These are phyloP conservation scores for Tyrophagus putrescentiae DNA, from an alignment of 1,140 invertebrate species.

Conservation along the genomic window DNA sequence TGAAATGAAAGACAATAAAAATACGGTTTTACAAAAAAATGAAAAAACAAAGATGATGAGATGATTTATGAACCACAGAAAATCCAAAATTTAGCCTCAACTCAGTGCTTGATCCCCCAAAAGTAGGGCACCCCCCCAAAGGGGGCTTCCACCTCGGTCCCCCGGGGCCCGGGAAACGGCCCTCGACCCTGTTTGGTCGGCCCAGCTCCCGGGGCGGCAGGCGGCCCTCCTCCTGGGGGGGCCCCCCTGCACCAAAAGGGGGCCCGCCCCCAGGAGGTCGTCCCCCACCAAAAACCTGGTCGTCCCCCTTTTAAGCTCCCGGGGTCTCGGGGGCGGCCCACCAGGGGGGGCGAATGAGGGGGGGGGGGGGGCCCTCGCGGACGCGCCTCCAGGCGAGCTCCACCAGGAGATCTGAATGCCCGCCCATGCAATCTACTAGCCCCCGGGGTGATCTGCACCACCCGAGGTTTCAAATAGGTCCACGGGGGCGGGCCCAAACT, in stretches of 20 bases:
- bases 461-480: background rate
- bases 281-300: constrained; percentile 62
- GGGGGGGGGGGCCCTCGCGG: constrained; percentile 28
- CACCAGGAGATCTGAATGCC: constrained; percentile 46
- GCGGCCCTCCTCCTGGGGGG: background rate
- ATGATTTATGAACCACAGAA: no score
- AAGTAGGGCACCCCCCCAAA: no score
- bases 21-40: no score
- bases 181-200: background rate
- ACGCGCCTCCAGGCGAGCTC: constrained; percentile 29
- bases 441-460: background rate
- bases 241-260: constrained; percentile 38
- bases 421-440: constrained; percentile 51
- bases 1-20: no score
- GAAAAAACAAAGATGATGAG: no score
- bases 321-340: constrained; percentile 34
- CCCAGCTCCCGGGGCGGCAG: background rate
- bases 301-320: constrained; percentile 30
- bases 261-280: constrained; percentile 65
- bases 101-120: no score
- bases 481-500: constrained; percentile 60
- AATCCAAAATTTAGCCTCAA: no score
- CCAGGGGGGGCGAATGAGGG: constrained; percentile 35
- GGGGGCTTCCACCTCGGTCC: no score
- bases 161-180: no score